Conservation (phyloP, 2,797 vertebrate genomes). For the Hozukius guyotensis region DNA sequence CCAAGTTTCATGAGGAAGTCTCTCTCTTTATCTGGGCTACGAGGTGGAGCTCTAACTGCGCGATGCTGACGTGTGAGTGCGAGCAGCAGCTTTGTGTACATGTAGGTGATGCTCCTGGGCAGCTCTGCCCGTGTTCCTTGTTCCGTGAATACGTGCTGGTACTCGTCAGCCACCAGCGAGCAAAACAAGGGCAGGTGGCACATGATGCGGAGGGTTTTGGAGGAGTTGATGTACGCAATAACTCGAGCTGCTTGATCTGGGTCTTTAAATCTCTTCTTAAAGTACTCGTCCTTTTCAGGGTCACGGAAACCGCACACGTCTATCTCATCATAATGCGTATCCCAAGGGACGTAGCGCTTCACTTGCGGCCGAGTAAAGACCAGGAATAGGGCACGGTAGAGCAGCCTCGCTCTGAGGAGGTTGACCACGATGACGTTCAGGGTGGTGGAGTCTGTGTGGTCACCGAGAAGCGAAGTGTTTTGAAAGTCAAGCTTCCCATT, state of each 20-base stretch:
- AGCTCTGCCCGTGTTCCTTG: constrained; percentile 24
- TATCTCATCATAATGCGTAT: constrained; percentile 47
- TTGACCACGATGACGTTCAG: constrained; percentile 74
- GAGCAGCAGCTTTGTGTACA: constrained; percentile 79
- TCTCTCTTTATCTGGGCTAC: constrained; percentile 8
- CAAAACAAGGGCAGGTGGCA: constrained; percentile 83
- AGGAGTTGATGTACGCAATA: constrained; percentile 64
- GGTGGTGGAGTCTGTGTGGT: constrained; percentile 4
- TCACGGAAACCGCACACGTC: constrained; percentile 79
- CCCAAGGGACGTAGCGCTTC: constrained; percentile 59
- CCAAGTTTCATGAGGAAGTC: constrained; percentile 76
- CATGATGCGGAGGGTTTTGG: constrained; percentile 80
- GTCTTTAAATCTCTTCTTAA: constrained; percentile 72
- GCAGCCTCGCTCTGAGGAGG: constrained; percentile 74
- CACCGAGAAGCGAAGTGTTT: constrained; percentile 44
- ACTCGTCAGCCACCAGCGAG: constrained; percentile 61
- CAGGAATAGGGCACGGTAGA: constrained; percentile 46
- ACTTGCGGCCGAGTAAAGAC: constrained; percentile 64
- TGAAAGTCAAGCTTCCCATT: constrained; percentile 61
- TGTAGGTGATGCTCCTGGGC: constrained; percentile 71
- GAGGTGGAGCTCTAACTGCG: constrained; percentile 6
- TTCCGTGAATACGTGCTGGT: constrained; percentile 45
- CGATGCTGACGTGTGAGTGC: constrained; percentile 43
- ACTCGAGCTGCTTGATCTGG: constrained; percentile 64
- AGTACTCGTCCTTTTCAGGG: constrained; percentile 74